phyloP scores from a whole-genome alignment of 2,888 invertebrate genomes.

The Watsonalla cultraria region DNA sequence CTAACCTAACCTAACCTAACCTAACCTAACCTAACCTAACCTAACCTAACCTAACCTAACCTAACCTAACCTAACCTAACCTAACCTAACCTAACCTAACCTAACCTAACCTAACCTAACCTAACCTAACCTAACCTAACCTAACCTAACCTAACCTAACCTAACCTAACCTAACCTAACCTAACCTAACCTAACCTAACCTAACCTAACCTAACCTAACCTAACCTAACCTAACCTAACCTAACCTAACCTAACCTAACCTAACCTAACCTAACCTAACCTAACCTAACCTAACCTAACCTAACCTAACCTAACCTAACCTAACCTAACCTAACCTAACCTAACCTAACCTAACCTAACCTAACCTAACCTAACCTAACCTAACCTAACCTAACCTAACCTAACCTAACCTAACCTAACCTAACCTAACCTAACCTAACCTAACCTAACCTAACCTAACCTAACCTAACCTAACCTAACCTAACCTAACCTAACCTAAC shows the following conservation, averaged over 20 bases:
- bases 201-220: slow-evolving; percentile 7
- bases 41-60: slow-evolving; percentile 22
- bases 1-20: slow-evolving; percentile 14
- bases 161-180: slow-evolving; percentile 10
- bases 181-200: slow-evolving; percentile 11
- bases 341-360: too few relatives aligned
- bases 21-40: slow-evolving; percentile 21
- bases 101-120: slow-evolving; percentile 13
- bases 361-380: too few relatives aligned
- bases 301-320: too few relatives aligned
- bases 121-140: slow-evolving; percentile 15
- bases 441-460: too few relatives aligned
- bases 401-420: too few relatives aligned
- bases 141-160: slow-evolving; percentile 10
- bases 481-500: too few relatives aligned
- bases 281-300: too few relatives aligned
- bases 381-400: too few relatives aligned
- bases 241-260: background rate
- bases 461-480: too few relatives aligned
- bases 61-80: slow-evolving; percentile 17
- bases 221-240: slow-evolving; percentile 9
- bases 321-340: too few relatives aligned
- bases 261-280: too few relatives aligned
- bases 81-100: slow-evolving; percentile 6
- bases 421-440: too few relatives aligned